A percentile compares a stretch with the other conserved stretches of the same genome.
phyloP scores from a whole-genome alignment of 2,797 vertebrate genomes.

The Cyprinella venusta region DNA sequence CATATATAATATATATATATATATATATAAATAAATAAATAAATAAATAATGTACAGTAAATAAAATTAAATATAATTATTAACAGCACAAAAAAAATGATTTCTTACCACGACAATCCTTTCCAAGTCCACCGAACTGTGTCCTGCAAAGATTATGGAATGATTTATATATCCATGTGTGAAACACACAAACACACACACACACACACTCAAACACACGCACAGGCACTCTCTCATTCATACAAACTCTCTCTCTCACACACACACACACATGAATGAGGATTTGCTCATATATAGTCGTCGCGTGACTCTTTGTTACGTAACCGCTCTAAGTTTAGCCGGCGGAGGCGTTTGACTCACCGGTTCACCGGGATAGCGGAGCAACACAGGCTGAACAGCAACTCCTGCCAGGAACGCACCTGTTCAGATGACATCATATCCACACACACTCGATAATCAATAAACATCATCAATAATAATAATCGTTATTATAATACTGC shows the following conservation, averaged over 20 bases:
- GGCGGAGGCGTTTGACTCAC: conserved; percentile 74
- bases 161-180: neutral
- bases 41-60: too few relatives aligned
- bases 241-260: too few relatives aligned
- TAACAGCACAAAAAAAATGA: neutral
- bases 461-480: neutral
- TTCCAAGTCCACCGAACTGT: conserved; percentile 81
- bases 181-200: neutral
- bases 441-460: neutral
- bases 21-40: too few relatives aligned
- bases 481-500: too few relatives aligned
- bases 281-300: neutral
- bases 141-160: conserved; percentile 66
- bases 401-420: conserved; percentile 90
- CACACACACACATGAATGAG: too few relatives aligned
- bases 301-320: neutral
- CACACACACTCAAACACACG: too few relatives aligned
- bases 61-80: neutral
- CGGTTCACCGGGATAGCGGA: conserved; percentile 85
- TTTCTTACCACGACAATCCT: conserved; percentile 74
- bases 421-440: conserved; percentile 57
- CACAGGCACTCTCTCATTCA: too few relatives aligned
- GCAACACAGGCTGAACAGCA: conserved; percentile 88
- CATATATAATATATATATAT: neutral
- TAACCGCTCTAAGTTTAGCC: neutral